Base-by-base conservation (phyloP, 2,113 vertebrate genomes). In the Herpailurus yagouaroundi region DNA sequence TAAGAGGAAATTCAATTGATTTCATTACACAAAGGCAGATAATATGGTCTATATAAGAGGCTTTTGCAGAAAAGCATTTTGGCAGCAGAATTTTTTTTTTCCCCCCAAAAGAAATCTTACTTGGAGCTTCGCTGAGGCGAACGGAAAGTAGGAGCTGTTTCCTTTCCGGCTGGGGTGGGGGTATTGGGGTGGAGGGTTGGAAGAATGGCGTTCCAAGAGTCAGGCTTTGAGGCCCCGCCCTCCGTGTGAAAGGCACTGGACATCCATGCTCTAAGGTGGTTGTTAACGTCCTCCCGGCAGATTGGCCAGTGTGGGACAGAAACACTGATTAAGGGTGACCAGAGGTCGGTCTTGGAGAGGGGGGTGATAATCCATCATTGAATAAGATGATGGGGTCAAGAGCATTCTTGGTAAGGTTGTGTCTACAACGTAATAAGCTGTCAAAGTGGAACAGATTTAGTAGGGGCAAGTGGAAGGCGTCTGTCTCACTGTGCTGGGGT, bases 381-480 rank as follows among this genome's bases (percentile, higher is more conserved):
- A 60, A 14, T 29, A 89, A 82, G 88, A 97, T 64, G 81, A 92
- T 84, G 93, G 18, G 97, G 94, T 96, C 86, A 94, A 97, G 98
- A 97, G 80, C 91, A 55, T 89, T 79, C 88, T 91, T 87, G 84
- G 79, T 85, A 73, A 97, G 92, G 94, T 87, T 98, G 92, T 96
- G 50, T 97, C 95, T 96, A 91, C 96, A 94, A 92, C 68, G 77
- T 77, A 94, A 96, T 85, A 95, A 96, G 33, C 90, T 92, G 93
- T 94, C 95, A 81, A n/a, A 60, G n/a, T 18, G 7, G 41, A 87
- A 21, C 27, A 92, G 96, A 97, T 96, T 96, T 91, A 97, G 60
- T 64, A 63, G 74, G 69, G 66, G 9, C 25, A 9, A 55, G 38
- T 18, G 27, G 76, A 55, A 85, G 36, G 19, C 21, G 2, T 50